Percentiles rank a stretch among this genome's conserved stretches.
Conservation (phyloP, 2,797 vertebrate genomes). For the Falco biarmicus region DNA sequence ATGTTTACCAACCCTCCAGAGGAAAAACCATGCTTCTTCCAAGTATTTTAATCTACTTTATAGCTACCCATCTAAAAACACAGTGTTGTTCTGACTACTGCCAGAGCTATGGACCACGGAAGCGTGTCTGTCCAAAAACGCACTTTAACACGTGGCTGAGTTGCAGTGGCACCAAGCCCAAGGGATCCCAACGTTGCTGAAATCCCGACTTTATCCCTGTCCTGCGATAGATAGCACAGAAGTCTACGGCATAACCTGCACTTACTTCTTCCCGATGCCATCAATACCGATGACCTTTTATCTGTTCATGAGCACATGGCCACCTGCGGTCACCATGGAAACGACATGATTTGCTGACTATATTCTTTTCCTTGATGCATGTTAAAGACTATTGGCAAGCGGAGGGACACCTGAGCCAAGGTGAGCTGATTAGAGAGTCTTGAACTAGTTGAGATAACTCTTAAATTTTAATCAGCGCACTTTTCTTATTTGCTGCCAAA, state of each 20-base stretch:
- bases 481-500: slow-evolving; percentile 19
- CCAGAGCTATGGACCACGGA: neutral
- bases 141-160: neutral
- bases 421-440: slow-evolving; percentile 8
- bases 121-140: neutral
- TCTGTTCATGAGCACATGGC: slow-evolving; percentile 10
- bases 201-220: neutral
- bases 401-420: slow-evolving; percentile 36
- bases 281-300: slow-evolving; percentile 8
- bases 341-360: slow-evolving; percentile 18
- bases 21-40: neutral
- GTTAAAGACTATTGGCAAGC: slow-evolving; percentile 20
- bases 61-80: neutral
- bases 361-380: slow-evolving; percentile 13
- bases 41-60: neutral
- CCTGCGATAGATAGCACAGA: neutral
- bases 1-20: neutral
- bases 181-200: neutral
- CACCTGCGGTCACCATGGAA: slow-evolving; percentile 44
- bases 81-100: neutral
- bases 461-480: slow-evolving; percentile 23
- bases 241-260: neutral
- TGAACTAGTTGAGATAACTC: slow-evolving; percentile 23
- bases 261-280: neutral
- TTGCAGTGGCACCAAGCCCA: neutral